Percentiles rank a stretch among this genome's conserved stretches.
Evolutionary conservation across 2,888 invertebrate species (phyloP).

Genomic region (Xestobium rufovillosum): DNA sequence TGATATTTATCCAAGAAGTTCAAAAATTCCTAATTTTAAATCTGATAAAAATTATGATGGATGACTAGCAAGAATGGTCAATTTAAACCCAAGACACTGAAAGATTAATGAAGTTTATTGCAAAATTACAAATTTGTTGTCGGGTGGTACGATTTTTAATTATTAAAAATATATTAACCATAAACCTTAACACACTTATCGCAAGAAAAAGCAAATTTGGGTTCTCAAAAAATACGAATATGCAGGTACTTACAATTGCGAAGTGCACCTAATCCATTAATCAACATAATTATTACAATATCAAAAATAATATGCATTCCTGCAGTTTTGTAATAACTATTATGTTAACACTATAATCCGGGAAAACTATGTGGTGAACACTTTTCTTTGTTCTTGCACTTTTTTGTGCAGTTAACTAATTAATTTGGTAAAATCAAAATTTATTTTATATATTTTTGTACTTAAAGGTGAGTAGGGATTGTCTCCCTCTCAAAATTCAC

Average conservation of each 20-base stretch:
- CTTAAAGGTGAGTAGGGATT: slow-evolving; percentile 26
- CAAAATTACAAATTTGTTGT: no score
- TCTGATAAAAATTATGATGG: no score
- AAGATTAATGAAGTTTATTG: no score
- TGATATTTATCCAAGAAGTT: no score
- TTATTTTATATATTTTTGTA: slow-evolving; percentile 23
- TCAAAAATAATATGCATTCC: slow-evolving; percentile 5
- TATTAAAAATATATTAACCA: no score
- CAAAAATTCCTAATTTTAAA: no score
- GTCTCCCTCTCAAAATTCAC: slow-evolving; percentile 26
- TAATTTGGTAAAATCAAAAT: slow-evolving; percentile 16
- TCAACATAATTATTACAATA: slow-evolving; percentile 21
- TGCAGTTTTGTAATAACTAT: slow-evolving; percentile 8
- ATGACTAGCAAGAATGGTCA: no score
- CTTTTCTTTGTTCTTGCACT: slow-evolving; percentile 6
- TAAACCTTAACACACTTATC: slow-evolving; percentile 23
- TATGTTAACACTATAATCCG: background rate
- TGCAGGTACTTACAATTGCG: slow-evolving; percentile 33
- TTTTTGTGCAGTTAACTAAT: slow-evolving; percentile 20
- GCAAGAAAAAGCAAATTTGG: slow-evolving; percentile 17
- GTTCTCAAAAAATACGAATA: background rate
- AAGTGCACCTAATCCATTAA: slow-evolving; percentile 24
- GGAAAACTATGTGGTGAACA: slow-evolving; percentile 13
- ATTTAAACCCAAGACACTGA: no score
- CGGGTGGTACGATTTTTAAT: no score